phyloP scores from a whole-genome alignment of 2,113 vertebrate genomes.

The Octodon degus region DNA sequence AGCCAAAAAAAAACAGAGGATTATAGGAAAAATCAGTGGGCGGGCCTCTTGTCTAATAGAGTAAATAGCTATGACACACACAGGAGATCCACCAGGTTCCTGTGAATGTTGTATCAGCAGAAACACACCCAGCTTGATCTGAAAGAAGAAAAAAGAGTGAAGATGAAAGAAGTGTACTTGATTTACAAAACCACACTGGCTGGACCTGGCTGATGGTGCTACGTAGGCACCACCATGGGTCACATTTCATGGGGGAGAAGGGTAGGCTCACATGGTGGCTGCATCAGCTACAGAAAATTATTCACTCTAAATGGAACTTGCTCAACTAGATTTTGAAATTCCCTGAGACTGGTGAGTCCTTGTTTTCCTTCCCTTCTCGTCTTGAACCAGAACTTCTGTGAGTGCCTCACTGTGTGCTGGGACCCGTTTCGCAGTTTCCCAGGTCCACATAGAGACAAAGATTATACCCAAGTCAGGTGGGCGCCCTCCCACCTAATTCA shows the following conservation, averaged over 20 bases:
- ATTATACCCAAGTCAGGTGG: neutral
- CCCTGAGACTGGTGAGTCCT: neutral
- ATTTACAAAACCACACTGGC: neutral
- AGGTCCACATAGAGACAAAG: neutral
- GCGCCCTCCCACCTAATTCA: neutral
- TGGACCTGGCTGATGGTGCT: neutral
- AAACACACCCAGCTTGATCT: neutral
- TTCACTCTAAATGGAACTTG: neutral
- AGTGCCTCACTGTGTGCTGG: neutral
- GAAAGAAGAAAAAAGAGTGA: neutral
- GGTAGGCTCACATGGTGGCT: rapidly evolving
- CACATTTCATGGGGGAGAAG: neutral
- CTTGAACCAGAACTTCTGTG: neutral
- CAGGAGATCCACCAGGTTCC: neutral
- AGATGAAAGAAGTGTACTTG: neutral
- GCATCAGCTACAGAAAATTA: neutral
- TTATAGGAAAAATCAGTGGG: neutral
- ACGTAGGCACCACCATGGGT: neutral
- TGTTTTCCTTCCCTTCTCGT: neutral
- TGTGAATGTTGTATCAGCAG: neutral
- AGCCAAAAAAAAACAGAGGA: neutral
- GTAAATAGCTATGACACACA: too few relatives aligned
- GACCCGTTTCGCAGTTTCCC: neutral
- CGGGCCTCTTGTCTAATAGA: neutral
- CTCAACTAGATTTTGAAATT: neutral